A percentile compares a stretch with the other conserved stretches of the same genome.
phyloP scores from a whole-genome alignment of 2,797 vertebrate species.

The Sebastes nivosus region DNA sequence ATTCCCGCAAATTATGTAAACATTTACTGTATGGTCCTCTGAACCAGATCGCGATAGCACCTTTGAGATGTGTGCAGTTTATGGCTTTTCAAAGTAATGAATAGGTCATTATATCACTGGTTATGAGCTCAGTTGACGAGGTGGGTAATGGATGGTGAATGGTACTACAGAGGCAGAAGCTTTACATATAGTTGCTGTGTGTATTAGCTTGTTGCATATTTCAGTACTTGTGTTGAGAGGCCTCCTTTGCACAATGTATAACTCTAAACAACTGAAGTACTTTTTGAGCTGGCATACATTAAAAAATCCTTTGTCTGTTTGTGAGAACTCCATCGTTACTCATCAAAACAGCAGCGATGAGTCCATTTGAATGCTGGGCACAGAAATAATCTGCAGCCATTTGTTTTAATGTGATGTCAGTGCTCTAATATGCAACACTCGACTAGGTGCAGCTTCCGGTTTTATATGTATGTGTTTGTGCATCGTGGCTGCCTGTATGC shows the following conservation, averaged over 20 bases:
- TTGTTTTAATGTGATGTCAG: conserved; percentile 6
- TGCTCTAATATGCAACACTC: background rate
- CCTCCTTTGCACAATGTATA: background rate
- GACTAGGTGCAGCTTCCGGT: conserved; percentile 1
- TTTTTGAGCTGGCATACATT: conserved; percentile 43
- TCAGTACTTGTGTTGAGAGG: conserved; percentile 22
- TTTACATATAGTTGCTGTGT: conserved; percentile 14
- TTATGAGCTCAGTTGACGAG: conserved; percentile 43
- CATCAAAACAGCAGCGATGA: conserved; percentile 6
- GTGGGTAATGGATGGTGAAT: conserved; percentile 40
- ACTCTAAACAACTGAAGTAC: conserved; percentile 27
- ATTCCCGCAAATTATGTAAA: conserved; percentile 3
- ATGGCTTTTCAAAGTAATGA: conserved; percentile 46
- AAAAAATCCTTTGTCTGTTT: conserved; percentile 43
- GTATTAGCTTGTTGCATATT: conserved; percentile 26
- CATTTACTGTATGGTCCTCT: background rate
- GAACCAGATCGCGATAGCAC: conserved; percentile 21
- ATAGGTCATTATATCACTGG: conserved; percentile 55
- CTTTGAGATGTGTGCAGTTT: conserved; percentile 39
- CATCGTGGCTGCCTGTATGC: background rate
- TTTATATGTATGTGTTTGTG: conserved; percentile 13
- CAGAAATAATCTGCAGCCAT: conserved; percentile 17
- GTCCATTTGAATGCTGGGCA: conserved; percentile 12
- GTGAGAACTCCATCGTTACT: conserved; percentile 11
- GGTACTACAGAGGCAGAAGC: conserved; percentile 25